Evolutionary conservation across 2,113 vertebrate genomes (phyloP).

Genomic region (Erythrocebus patas): DNA sequence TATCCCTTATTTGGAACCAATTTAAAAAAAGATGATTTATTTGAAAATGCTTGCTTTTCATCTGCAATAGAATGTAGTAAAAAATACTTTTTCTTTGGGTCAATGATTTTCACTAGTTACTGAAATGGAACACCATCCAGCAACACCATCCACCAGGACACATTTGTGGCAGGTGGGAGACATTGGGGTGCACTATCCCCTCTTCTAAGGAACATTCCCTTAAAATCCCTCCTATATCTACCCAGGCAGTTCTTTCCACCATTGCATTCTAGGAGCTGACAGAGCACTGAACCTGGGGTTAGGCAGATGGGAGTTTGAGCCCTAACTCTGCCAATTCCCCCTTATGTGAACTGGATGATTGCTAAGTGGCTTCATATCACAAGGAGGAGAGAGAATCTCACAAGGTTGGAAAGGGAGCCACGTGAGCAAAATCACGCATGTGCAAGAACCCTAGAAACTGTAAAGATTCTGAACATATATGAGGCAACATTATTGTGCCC

Average conservation of each 20-base stretch:
- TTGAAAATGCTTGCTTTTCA: not conserved
- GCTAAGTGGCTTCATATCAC: not conserved
- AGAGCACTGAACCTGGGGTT: not conserved
- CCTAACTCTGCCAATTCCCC: not conserved
- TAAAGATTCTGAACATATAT: not conserved
- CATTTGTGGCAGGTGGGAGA: not conserved
- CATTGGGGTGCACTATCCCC: fast-evolving
- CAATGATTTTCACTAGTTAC: not conserved
- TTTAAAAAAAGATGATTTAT: not conserved
- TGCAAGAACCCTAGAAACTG: not conserved
- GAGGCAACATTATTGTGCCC: not conserved
- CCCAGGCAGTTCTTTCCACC: fast-evolving
- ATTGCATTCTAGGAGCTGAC: not conserved
- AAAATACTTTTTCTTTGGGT: not conserved
- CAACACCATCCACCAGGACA: not conserved
- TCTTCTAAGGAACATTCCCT: not conserved
- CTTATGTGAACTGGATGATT: not conserved
- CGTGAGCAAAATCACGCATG: not conserved
- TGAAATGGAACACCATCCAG: not conserved
- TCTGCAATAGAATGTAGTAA: not conserved
- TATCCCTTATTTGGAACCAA: not conserved
- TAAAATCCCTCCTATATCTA: not conserved
- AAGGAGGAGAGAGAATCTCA: not conserved
- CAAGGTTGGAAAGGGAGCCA: not conserved
- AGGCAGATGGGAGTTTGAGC: not conserved